Base-by-base conservation (phyloP, 92 coral and sea anemone species). In the Epizoanthus fatuus region DNA sequence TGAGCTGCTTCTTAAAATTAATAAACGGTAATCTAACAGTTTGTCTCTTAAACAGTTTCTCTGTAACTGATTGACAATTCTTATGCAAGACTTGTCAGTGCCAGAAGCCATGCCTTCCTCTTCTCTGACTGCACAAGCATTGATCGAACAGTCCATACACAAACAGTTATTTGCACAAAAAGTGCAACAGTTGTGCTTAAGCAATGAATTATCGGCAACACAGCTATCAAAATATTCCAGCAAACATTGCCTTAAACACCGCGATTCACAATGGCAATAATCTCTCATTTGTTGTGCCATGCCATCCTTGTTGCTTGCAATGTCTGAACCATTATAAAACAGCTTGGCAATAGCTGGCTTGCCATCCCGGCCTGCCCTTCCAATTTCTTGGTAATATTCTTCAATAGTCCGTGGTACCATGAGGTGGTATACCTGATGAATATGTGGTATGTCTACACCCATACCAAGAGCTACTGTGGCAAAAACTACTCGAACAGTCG, bases 331-430 rank as follows among this genome's bases (percentile, higher is more conserved):
- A 62, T 62, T 62, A 37, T 8, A 62, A 58, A 20, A 62, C 14
- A 62, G 29, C 29, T 14, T 62, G 67, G 67, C 67, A 62, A 62
- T 62, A 22, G 67, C 67, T 62, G 7, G 20, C 38, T 37, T 62
- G 29, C 67, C 67, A 22, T 62, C 67, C 29, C 15, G 13, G 16
- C 67, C 67, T 8, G 35, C 67, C 25, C 67, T 62, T 19, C 67
- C 39, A 7, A 62, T 62, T 62, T 62, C 15, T 37, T 62, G 67
- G 5, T 62, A 62, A 0, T 20, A 62, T 37, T 22, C 67, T 62
- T 62, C 67, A 62, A 62, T 20, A 62, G 67, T 19, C 67, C 15
- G 39, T 62, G 67, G 67, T 62, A 62, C 67, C 67, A 62, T 7
- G 29, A 22, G 67, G 67, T 62, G 38, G 29, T 19, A n/a, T 19